Percentiles rank a stretch among this genome's conserved stretches.
phyloP scores from a whole-genome alignment of 1,140 invertebrate genomes.

The Drosophila parvula region DNA sequence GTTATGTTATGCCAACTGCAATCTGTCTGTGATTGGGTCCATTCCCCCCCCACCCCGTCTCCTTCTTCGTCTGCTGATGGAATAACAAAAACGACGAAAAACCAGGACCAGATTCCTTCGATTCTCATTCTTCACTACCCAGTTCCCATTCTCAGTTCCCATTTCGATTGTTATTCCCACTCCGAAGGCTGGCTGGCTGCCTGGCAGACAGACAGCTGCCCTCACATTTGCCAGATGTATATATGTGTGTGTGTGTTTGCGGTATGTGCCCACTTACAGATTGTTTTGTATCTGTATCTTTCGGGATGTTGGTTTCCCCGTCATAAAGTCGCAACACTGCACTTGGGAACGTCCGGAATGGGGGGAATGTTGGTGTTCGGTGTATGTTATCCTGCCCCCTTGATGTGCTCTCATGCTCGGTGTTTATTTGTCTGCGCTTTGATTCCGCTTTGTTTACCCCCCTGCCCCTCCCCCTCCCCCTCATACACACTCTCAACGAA shows the following conservation, averaged over 20 bases:
- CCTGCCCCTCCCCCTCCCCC: background rate
- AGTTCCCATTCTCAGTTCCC: slow-evolving; percentile 1
- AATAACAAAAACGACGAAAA: slow-evolving; percentile 7
- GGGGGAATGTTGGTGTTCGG: slow-evolving; percentile 3
- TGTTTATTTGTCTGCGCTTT: slow-evolving; percentile 35
- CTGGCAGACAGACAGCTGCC: slow-evolving; percentile 63
- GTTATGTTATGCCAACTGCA: slow-evolving; percentile 62
- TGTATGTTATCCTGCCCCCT: background rate
- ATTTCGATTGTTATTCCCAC: slow-evolving; percentile 12
- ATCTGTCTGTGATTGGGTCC: slow-evolving; percentile 31
- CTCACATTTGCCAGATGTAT: slow-evolving; percentile 74
- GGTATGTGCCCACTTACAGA: slow-evolving; percentile 47
- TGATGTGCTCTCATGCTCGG: background rate
- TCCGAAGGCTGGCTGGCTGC: slow-evolving; percentile 9
- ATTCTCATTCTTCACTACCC: slow-evolving; percentile 5
- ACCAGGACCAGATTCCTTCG: slow-evolving; percentile 15
- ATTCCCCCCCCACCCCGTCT: background rate
- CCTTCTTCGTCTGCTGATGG: background rate
- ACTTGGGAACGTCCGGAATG: slow-evolving; percentile 21
- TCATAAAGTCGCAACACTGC: slow-evolving; percentile 28
- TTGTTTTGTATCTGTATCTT: slow-evolving; percentile 62
- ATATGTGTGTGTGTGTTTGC: slow-evolving; percentile 9
- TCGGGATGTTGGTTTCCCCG: slow-evolving; percentile 22
- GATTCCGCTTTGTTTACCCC: slow-evolving; percentile 16
- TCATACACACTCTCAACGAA: background rate